Base-by-base conservation (phyloP, 2,797 vertebrate genomes). In the Typhlichthys eigenmanni region DNA sequence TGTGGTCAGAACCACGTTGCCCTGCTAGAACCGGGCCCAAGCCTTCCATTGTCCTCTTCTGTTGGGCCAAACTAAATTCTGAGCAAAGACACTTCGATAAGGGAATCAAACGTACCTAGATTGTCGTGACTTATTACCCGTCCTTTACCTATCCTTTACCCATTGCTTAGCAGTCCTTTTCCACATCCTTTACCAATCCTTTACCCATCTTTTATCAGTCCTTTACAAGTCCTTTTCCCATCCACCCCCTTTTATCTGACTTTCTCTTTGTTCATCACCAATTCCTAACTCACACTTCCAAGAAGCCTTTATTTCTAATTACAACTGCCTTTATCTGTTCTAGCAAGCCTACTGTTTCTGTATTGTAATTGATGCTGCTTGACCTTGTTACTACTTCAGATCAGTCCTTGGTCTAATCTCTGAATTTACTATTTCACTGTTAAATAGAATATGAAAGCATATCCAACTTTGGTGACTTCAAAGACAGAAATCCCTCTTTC, bases 21-120 rank as follows among this genome's bases (percentile, higher is more conserved):
- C 88, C 91, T 75, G 89, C 87, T 72, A 86, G 90, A 87, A 89
- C 83, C 79, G 90, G 90, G 88, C 85, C 89, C 75, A 91, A 91
- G 81, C 89, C 89, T 63, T 80, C 83, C 38, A 90, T 92, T 45
- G 89, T 92, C 64, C 87, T 92, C 69, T 92, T 91, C 79, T 91
- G 90, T 72, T 92, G 91, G 91, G 87, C 87, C 73, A 87, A 91
- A 75, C 81, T 92, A n/a, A 92, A 87, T 55, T 90, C 91, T 17
- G 90, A 92, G 87, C 91, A 92, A 48, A 92, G 91, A 91, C 90
- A 90, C 85, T 89, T 79, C 3, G 83, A 73, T 65, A 72, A 87
- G 77, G 84, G 83, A 19, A 70, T 74, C 67, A 54, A 82, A n/a
- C 84, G 80, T 78, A 88, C 87, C 76, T 88, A 91, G 78, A 82